Base-by-base conservation (phyloP, 2,113 vertebrate genomes). In the Prionailurus viverrinus region DNA sequence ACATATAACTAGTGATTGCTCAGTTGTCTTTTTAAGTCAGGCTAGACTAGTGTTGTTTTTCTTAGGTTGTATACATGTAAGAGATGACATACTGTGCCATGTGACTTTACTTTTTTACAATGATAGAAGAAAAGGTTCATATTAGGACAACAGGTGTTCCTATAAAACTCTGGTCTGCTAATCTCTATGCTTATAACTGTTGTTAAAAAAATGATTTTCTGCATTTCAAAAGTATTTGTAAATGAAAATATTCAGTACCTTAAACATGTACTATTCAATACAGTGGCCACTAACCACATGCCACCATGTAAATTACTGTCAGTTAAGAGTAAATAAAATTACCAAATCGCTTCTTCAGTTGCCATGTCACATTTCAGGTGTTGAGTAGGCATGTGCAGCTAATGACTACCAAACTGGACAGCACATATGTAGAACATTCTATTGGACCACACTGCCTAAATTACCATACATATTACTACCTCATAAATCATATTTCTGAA, bases 211-310 rank as follows among this genome's bases (percentile, higher is more conserved):
- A 18, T 1, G 41, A 18, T 89, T 83, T 81, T 95, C 33, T 79
- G 19, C 14, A 83, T 97, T 45, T 92, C 31, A 63, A 73, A 93
- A 84, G 8, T 92, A 81, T 63, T 93, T 94, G 11, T 81, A 71
- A 87, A 87, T 74, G 61, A 96, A 97, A 90, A 83, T 63, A 45
- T 25, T 92, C 48, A 78, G 14, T 95, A 84, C 14, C 1, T 45
- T 85, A 65, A 21, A 39, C 29, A 80, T 68, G 27, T 66, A 48
- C 41, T 91, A 0, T 66, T 84, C 8, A 90, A 21, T 66, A 74
- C 2, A 92, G 1, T 84, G 41, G 11, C 4, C 48, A 94, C 4
- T 68, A 58, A 29, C 39, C 12, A 96, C 31, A 85, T 93, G 36
- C 36, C 23, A 78, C 69, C 53, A 23, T 79, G 27, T 66, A 93